Percentiles rank a stretch among this genome's conserved stretches.
Evolutionary conservation across 2,888 invertebrate genomes (phyloP).

Genomic region (Orthosia gracilis): DNA sequence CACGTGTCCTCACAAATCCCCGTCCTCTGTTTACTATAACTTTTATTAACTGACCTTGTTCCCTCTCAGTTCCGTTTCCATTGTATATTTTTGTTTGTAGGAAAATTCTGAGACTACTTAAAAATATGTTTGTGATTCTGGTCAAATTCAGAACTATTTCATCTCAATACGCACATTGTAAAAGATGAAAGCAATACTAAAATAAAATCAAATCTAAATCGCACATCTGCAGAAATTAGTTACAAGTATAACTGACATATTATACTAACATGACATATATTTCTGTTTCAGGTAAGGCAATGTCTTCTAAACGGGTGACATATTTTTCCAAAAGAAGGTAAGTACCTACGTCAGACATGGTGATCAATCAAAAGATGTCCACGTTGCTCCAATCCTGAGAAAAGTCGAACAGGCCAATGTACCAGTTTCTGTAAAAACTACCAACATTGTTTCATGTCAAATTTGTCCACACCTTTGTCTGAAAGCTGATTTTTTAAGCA

Average conservation of each 20-base stretch:
- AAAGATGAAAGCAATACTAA: conserved; percentile 43
- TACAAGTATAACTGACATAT: conserved; percentile 32
- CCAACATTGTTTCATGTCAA: conserved; percentile 67
- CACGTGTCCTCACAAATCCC: conserved; percentile 47
- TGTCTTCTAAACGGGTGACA: conserved; percentile 88
- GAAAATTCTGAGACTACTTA: conserved; percentile 22
- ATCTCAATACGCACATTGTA: conserved; percentile 17
- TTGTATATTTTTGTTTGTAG: conserved; percentile 18
- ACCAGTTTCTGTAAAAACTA: conserved; percentile 70
- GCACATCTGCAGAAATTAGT: conserved; percentile 53
- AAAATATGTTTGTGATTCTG: background rate
- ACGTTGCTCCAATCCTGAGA: conserved; percentile 39
- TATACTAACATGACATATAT: conserved; percentile 70
- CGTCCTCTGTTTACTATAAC: conserved; percentile 49
- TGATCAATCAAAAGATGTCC: conserved; percentile 78
- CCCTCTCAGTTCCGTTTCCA: conserved; percentile 23
- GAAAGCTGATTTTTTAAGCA: conserved; percentile 75
- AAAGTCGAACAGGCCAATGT: conserved; percentile 75
- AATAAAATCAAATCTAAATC: conserved; percentile 46
- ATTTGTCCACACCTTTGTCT: conserved; percentile 71
- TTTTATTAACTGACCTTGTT: conserved; percentile 38
- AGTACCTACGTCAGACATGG: conserved; percentile 69
- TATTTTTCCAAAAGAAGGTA: conserved; percentile 83
- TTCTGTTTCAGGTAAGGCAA: conserved; percentile 90
- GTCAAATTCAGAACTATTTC: conserved; percentile 25